These are phyloP conservation scores for Cephalopholis sonnerati DNA, from an alignment of 2,113 vertebrate genomes.

Conservation along the genomic window DNA sequence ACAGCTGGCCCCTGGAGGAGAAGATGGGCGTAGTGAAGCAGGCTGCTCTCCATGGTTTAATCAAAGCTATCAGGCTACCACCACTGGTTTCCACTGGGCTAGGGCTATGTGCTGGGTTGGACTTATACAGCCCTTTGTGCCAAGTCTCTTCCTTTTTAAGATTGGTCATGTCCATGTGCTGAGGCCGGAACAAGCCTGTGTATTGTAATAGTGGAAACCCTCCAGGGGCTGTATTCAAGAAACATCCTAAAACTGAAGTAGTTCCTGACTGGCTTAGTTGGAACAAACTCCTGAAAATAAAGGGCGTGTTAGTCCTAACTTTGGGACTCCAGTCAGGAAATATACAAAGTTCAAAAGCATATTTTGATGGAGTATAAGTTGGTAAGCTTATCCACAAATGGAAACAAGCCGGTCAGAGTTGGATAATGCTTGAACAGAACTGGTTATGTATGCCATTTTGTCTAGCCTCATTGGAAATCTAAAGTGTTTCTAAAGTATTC, in stretches of 20 bases:
- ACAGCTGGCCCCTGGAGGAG: conserved; percentile 75
- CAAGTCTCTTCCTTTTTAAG: conserved; percentile 19
- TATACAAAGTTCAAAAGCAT: not conserved
- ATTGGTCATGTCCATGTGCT: conserved; percentile 12
- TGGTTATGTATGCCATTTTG: no score
- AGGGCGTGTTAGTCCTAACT: not conserved
- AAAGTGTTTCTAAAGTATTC: no score
- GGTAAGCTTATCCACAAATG: not conserved
- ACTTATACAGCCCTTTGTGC: not conserved
- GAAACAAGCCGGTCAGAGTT: not conserved
- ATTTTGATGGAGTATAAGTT: not conserved
- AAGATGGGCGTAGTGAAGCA: conserved; percentile 54
- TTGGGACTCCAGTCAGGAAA: not conserved
- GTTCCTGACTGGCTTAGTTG: not conserved
- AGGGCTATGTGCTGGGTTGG: conserved; percentile 10
- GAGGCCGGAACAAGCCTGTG: conserved; percentile 10
- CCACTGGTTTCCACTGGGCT: conserved; percentile 23
- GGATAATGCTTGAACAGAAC: no score
- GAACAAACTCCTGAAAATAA: not conserved
- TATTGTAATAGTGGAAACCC: conserved; percentile 14
- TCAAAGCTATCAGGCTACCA: conserved; percentile 66
- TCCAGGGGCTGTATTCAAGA: not conserved
- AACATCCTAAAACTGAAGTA: not conserved
- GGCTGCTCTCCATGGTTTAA: conserved; percentile 58
- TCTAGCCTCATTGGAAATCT: no score